Evolutionary conservation across 2,113 vertebrate genomes (phyloP), one percentile per base, ranked within the genome.

Genomic region (Clarias gariepinus): DNA sequence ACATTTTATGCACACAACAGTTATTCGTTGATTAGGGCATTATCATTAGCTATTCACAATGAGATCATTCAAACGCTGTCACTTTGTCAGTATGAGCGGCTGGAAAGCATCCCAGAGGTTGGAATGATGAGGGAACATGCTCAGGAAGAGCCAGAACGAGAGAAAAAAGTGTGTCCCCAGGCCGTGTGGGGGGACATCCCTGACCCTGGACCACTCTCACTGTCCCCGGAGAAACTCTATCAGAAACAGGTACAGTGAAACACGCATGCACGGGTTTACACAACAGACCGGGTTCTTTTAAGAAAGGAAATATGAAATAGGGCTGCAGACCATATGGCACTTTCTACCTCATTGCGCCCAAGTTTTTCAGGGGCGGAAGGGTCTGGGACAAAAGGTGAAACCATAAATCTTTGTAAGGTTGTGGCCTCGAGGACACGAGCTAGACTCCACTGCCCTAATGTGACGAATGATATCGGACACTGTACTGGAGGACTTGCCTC

Each of bases 181-280:
- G 94, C 81, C 84, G 89, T 92, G 55, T 88, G 88, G 0, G 81
- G 30, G 0, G 95, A 96, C 78, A 88, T 73, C 15, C 69, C 87
- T 0, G 96, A 96, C 4, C 89, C 90, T 0, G 91, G 91, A 15
- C 92, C 93, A 0, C 92, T 94, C 55, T 92, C 97, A 74, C 94
- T 93, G 74, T 96, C 95, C 55, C 91, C 93, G 3, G 97, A 98
- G 0, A 86, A 95, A 89, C 91, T 94, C 52, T 94, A 96, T 82
- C 97, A 96, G 77, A 96, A 96, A 93, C 97, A 98, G 97, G 97
- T 99, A 93, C 23, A 9, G 30, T 15, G 10, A 30, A 47, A 66
- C 60, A 82, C 66, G 3, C 41, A 52, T 47, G 18, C 53, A 5
- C 52, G 71, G 15, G 13, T 52, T 25, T 74, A 73, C 30, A 41